These are phyloP conservation scores for Prenolepis imparis DNA, from an alignment of 2,888 invertebrate genomes.

Conservation along the genomic window DNA sequence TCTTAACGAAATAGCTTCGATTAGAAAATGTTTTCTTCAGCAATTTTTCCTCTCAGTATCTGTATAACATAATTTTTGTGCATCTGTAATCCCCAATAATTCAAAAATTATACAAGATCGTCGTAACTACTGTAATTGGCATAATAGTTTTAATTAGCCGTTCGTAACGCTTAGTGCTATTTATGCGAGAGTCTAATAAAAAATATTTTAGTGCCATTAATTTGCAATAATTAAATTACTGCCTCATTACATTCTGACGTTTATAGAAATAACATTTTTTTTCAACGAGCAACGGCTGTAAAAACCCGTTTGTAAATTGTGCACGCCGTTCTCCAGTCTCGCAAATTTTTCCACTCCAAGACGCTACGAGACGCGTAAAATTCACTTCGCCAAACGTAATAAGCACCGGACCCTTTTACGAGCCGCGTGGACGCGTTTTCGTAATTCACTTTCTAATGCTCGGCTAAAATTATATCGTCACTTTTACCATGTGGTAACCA, in stretches of 20 bases:
- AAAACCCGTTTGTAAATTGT: constrained; percentile 40
- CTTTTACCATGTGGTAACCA: constrained; percentile 66
- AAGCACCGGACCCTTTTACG: constrained; percentile 63
- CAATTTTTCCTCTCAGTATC: no score
- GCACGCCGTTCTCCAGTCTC: constrained; percentile 3
- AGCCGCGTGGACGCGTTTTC: constrained; percentile 65
- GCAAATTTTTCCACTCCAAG: not conserved
- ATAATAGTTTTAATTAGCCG: no score
- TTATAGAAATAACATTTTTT: no score
- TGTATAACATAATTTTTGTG: no score
- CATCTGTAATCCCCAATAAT: no score
- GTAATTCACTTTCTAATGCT: constrained; percentile 75
- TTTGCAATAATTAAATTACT: no score
- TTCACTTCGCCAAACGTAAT: constrained; percentile 60
- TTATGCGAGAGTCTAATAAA: no score
- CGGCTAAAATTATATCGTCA: constrained; percentile 75
- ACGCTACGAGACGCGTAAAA: constrained; percentile 59
- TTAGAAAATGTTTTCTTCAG: not conserved
- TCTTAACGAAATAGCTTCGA: not conserved
- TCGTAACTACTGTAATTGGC: no score
- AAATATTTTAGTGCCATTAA: no score
- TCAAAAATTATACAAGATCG: no score
- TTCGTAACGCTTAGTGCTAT: no score
- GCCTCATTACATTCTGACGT: no score
- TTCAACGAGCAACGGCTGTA: not conserved